Evolutionary conservation across 1,140 invertebrate genomes (phyloP).

Genomic region (Atta colombica): DNA sequence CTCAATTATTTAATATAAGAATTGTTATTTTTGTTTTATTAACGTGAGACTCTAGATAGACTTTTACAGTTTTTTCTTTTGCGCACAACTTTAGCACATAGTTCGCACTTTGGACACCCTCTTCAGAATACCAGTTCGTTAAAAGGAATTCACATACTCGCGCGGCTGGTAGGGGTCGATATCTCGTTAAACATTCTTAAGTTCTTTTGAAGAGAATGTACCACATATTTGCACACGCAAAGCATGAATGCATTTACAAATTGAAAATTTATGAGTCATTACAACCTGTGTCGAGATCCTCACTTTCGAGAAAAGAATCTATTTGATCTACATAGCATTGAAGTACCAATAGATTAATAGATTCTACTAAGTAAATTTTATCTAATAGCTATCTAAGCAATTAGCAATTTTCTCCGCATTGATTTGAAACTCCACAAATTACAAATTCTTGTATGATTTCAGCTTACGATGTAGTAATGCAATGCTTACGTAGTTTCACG

Average conservation of each 20-base stretch:
- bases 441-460: background rate
- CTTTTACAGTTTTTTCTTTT: background rate
- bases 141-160: conserved; percentile 20
- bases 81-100: conserved; percentile 7
- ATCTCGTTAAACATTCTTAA: conserved; percentile 34
- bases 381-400: background rate
- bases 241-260: background rate
- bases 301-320: background rate
- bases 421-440: background rate
- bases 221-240: background rate
- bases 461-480: background rate
- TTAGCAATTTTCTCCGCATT: background rate
- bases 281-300: background rate
- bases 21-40: background rate
- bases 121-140: background rate
- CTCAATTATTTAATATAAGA: background rate
- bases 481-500: background rate
- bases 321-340: background rate
- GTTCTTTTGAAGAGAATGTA: background rate
- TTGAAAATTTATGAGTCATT: background rate
- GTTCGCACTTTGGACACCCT: background rate
- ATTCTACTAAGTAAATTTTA: background rate
- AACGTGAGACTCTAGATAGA: background rate
- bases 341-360: background rate
- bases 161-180: conserved; percentile 10